Percentiles rank a stretch among this genome's conserved stretches.
Conservation (phyloP, 2,888 invertebrate genomes). For the Acleris holmiana region DNA sequence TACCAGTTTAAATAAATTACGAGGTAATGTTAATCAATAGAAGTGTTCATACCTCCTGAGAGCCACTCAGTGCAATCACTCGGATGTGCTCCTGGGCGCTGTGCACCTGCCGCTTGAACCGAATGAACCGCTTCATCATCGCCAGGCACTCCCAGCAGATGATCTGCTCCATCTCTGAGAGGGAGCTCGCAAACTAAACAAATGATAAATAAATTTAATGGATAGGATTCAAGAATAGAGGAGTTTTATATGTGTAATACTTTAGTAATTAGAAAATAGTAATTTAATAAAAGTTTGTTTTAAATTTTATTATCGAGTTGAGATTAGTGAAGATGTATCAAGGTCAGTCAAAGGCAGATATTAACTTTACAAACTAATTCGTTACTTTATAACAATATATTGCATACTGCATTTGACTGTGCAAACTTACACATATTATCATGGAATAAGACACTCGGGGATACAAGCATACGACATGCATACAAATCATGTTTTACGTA, state of each 20-base stretch:
- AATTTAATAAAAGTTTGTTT: too few relatives aligned
- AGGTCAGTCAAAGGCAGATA: too few relatives aligned
- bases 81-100: conserved; percentile 72
- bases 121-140: conserved; percentile 60
- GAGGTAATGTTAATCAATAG: too few relatives aligned
- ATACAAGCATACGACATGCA: background rate
- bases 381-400: too few relatives aligned
- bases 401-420: too few relatives aligned
- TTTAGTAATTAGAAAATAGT: too few relatives aligned
- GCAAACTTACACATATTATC: background rate
- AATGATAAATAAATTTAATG: background rate
- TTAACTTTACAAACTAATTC: too few relatives aligned
- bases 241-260: too few relatives aligned
- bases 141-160: conserved; percentile 77
- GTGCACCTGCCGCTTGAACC: conserved; percentile 72
- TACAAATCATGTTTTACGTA: conserved; percentile 7
- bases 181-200: conserved; percentile 50
- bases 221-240: too few relatives aligned
- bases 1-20: too few relatives aligned
- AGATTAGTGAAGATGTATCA: too few relatives aligned
- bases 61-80: conserved; percentile 63
- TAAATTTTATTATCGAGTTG: too few relatives aligned
- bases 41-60: conserved; percentile 63
- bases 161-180: conserved; percentile 50
- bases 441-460: background rate